Percentiles rank a stretch among this genome's conserved stretches.
Evolutionary conservation across 2,113 vertebrate genomes (phyloP).

Genomic region (Paramisgurnus dabryanus): DNA sequence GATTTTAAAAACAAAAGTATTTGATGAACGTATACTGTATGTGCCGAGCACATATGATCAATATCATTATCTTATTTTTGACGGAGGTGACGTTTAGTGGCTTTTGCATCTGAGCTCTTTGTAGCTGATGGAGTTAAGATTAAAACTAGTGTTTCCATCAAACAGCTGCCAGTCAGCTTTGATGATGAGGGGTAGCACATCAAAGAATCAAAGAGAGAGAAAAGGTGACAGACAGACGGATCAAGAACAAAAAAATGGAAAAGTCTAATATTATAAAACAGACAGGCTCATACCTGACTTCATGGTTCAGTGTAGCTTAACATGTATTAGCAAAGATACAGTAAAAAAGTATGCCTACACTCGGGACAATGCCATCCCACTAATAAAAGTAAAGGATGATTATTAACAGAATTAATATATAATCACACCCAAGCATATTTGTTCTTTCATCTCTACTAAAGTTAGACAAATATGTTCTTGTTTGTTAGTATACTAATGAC

Average conservation of each 20-base stretch:
- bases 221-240: slow-evolving; percentile 2
- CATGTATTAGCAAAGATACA: no score
- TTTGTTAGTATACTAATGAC: not conserved
- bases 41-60: no score
- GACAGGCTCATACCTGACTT: not conserved
- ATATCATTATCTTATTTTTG: no score
- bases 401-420: not conserved
- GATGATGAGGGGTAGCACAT: not conserved
- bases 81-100: no score
- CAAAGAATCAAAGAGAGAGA: not conserved
- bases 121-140: not conserved
- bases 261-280: not conserved
- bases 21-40: no score
- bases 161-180: slow-evolving; percentile 4
- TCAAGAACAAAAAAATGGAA: not conserved
- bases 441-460: not conserved
- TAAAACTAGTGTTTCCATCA: not conserved
- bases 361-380: no score
- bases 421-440: not conserved
- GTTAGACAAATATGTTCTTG: not conserved
- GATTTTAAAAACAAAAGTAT: no score
- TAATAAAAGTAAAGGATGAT: no score
- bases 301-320: no score
- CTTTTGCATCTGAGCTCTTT: no score
- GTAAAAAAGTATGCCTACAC: no score